A percentile compares a stretch with the other conserved stretches of the same genome.
phyloP scores from a whole-genome alignment of 2,888 invertebrate species.

The Zygaena filipendulae region DNA sequence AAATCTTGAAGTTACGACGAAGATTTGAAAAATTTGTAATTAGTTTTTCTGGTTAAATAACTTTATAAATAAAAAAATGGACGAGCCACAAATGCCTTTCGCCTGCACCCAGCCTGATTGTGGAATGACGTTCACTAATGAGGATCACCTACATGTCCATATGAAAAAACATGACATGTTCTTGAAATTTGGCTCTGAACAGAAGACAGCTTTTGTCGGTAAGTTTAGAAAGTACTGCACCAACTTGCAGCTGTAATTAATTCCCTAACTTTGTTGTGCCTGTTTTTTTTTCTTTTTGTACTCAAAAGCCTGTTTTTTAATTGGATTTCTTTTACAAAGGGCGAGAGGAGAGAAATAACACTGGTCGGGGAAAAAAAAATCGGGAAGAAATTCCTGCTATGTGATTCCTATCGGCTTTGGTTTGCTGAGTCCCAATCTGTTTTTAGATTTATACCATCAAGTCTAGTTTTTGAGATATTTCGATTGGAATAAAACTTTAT shows the following conservation, averaged over 20 bases:
- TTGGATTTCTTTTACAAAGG: no score
- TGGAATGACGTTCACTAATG: constrained; percentile 82
- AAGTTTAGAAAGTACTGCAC: constrained; percentile 24
- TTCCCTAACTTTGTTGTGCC: no score
- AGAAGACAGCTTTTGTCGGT: constrained; percentile 76
- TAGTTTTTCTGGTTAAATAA: no score
- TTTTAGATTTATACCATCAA: background rate
- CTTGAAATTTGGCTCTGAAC: constrained; percentile 74
- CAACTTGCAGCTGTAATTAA: no score
- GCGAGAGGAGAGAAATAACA: no score
- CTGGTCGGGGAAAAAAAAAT: background rate
- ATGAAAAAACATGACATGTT: constrained; percentile 87
- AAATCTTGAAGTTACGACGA: no score
- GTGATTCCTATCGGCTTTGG: background rate
- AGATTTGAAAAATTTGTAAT: no score
- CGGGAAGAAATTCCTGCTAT: background rate
- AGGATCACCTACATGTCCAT: constrained; percentile 83
- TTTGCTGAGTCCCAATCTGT: background rate
- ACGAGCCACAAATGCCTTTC: constrained; percentile 74
- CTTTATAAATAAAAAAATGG: no score
- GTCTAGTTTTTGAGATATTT: background rate
- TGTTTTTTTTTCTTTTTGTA: no score
- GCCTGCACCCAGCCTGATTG: constrained; percentile 76
- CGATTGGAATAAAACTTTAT: background rate
- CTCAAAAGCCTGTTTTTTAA: no score